phyloP scores from a whole-genome alignment of 2,797 vertebrate genomes.

The Varecia variegata region DNA sequence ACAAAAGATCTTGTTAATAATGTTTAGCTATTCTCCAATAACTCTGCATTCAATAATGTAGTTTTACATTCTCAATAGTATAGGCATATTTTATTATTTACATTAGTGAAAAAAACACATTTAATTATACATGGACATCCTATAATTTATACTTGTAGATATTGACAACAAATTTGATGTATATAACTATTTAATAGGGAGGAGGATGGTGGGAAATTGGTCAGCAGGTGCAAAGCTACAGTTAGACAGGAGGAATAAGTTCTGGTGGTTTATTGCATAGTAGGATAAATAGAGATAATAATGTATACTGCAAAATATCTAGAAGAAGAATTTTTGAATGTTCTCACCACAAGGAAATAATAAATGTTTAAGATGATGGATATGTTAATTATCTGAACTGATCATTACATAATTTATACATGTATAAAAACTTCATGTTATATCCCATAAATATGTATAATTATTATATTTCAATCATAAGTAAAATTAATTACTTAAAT shows the following conservation, averaged over 20 bases:
- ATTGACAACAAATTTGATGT: slow-evolving; percentile 32
- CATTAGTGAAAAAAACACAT: background rate
- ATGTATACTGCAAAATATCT: background rate
- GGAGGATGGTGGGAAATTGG: background rate
- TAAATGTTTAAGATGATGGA: background rate
- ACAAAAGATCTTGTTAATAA: background rate
- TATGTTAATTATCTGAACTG: background rate
- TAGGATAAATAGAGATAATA: background rate
- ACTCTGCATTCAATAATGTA: background rate
- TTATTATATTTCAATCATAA: background rate
- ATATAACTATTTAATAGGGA: background rate
- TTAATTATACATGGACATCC: background rate
- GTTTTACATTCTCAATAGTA: background rate
- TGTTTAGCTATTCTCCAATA: background rate
- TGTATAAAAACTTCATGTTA: background rate
- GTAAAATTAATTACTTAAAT: background rate
- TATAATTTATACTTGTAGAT: background rate
- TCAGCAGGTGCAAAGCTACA: background rate
- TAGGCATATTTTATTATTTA: background rate
- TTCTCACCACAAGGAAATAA: background rate
- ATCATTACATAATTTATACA: background rate
- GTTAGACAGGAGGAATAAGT: background rate
- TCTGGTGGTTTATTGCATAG: background rate
- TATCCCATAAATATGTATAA: background rate
- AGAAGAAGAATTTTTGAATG: background rate